phyloP scores from a whole-genome alignment of 2,888 invertebrate genomes.

The Pollenia griseotomentosa region DNA sequence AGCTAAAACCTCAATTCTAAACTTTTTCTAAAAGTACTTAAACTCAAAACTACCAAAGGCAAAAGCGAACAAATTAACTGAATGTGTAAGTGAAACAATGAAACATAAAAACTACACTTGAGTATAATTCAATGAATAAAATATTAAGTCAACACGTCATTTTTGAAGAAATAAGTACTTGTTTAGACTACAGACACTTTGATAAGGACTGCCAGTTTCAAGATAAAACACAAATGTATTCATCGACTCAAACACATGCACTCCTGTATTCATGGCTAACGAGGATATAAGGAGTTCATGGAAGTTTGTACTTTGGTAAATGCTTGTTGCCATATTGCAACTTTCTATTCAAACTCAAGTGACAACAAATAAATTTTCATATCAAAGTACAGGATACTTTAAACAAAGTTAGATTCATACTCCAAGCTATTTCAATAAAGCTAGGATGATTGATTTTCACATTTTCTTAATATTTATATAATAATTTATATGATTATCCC shows the following conservation, averaged over 20 bases:
- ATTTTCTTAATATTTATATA: not conserved
- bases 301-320: conserved; percentile 43
- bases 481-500: too few species aligned
- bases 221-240: conserved; percentile 16
- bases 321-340: conserved; percentile 37
- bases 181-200: conserved; percentile 38
- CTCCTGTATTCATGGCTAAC: not conserved
- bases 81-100: conserved; percentile 5
- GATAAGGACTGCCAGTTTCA: conserved; percentile 8
- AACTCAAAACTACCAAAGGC: not conserved
- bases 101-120: conserved; percentile 17
- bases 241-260: not conserved
- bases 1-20: not conserved
- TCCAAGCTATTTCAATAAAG: not conserved
- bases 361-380: conserved; percentile 51
- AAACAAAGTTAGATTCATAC: not conserved
- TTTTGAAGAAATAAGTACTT: conserved; percentile 42
- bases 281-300: conserved; percentile 5
- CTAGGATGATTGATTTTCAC: not conserved
- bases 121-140: conserved; percentile 62
- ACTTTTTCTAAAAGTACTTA: not conserved
- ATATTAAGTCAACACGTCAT: conserved; percentile 63
- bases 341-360: conserved; percentile 34
- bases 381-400: conserved; percentile 9
- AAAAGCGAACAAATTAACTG: conserved; percentile 21